phyloP scores from a whole-genome alignment of 2,797 vertebrate genomes.

The Lateolabrax maculatus region DNA sequence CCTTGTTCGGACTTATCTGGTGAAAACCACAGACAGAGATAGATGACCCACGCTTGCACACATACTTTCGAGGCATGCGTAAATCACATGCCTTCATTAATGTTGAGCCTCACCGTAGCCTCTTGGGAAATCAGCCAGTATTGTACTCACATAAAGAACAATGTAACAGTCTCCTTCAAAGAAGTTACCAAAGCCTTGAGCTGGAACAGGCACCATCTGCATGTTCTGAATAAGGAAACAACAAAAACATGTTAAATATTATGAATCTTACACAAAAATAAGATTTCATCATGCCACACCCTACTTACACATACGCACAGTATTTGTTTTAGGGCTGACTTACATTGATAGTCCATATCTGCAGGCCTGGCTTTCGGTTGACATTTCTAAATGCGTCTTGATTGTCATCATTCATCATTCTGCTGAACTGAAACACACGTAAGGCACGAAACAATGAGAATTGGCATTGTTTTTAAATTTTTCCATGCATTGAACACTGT shows the following conservation, averaged over 20 bases:
- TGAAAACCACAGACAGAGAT: slow-evolving; percentile 13
- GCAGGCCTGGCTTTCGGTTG: slow-evolving; percentile 88
- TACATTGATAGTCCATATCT: slow-evolving; percentile 96
- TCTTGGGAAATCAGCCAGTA: slow-evolving; percentile 33
- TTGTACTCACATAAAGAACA: slow-evolving; percentile 88
- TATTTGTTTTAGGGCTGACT: slow-evolving; percentile 54
- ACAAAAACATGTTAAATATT: background rate
- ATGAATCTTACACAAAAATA: background rate
- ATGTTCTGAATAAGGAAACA: slow-evolving; percentile 85
- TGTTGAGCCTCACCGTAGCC: background rate
- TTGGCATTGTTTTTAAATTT: background rate
- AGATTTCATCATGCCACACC: background rate
- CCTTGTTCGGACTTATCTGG: slow-evolving; percentile 73
- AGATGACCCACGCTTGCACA: background rate
- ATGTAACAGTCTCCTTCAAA: slow-evolving; percentile 96
- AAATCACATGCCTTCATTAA: slow-evolving; percentile 9
- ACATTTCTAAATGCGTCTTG: slow-evolving; percentile 77
- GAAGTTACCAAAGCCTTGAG: slow-evolving; percentile 90
- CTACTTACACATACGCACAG: background rate
- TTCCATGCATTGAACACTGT: background rate
- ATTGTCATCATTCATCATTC: slow-evolving; percentile 88
- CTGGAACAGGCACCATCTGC: slow-evolving; percentile 89
- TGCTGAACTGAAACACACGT: slow-evolving; percentile 65
- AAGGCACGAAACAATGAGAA: background rate
- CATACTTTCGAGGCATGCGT: background rate